These are phyloP conservation scores for Scaptomyza tumidula DNA, from an alignment of 2,888 invertebrate species.

Conservation along the genomic window DNA sequence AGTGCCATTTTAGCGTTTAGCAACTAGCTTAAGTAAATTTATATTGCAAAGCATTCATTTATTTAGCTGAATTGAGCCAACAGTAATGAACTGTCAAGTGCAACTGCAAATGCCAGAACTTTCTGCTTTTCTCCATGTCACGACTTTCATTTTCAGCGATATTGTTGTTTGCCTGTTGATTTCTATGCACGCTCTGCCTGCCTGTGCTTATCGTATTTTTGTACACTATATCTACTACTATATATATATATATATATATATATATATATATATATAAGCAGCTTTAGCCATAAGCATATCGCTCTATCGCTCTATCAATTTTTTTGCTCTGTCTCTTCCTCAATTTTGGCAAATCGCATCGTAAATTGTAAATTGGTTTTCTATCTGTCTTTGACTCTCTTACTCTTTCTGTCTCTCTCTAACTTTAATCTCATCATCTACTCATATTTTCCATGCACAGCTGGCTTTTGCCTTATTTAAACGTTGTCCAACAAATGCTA, in stretches of 20 bases:
- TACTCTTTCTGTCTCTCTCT: conserved; percentile 29
- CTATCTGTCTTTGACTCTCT: conserved; percentile 9
- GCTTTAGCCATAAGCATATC: background rate
- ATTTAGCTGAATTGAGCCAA: conserved; percentile 47
- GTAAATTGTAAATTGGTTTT: conserved; percentile 23
- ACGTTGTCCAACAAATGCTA: conserved; percentile 77
- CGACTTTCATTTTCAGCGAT: conserved; percentile 40
- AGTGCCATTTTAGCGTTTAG: conserved; percentile 49
- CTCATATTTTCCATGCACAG: conserved; percentile 75
- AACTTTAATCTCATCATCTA: conserved; percentile 45
- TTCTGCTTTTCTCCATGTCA: conserved; percentile 36
- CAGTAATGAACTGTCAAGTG: conserved; percentile 23
- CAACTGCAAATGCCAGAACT: conserved; percentile 21
- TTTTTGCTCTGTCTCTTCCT: conserved; percentile 14
- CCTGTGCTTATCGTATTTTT: conserved; percentile 39
- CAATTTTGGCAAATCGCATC: conserved; percentile 14
- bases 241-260: background rate
- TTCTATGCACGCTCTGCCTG: conserved; percentile 59
- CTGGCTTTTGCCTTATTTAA: conserved; percentile 79
- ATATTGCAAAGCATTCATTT: conserved; percentile 23
- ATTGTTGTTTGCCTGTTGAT: conserved; percentile 44
- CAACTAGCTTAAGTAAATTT: conserved; percentile 11
- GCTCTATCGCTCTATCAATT: conserved; percentile 4
- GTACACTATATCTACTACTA: conserved; percentile 1
- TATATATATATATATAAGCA: background rate